Percentiles rank a stretch among this genome's conserved stretches.
These are phyloP conservation scores for Stegana nigrithorax DNA, from an alignment of 2,888 invertebrate genomes.

Conservation along the genomic window DNA sequence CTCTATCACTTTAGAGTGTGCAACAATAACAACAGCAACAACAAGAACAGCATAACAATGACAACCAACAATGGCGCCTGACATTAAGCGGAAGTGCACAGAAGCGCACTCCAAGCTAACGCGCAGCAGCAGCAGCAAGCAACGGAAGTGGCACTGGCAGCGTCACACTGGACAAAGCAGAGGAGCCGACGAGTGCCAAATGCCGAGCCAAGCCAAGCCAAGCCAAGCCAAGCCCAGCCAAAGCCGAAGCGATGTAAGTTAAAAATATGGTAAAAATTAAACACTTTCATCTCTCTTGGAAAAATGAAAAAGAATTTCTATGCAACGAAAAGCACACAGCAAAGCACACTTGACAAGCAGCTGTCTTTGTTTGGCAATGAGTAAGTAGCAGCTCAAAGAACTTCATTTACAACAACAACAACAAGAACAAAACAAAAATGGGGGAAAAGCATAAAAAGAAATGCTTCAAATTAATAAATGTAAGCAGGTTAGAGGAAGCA, in stretches of 20 bases:
- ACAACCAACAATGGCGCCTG: conserved; percentile 4
- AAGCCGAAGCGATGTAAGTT: neutral
- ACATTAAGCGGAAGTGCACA: conserved; percentile 15
- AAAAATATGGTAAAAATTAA: neutral
- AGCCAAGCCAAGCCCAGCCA: neutral
- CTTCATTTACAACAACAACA: too few relatives aligned
- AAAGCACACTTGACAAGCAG: conserved; percentile 12
- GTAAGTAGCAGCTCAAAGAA: neutral
- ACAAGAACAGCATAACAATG: neutral
- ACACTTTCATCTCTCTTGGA: neutral
- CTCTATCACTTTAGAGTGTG: conserved; percentile 3
- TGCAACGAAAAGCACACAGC: neutral
- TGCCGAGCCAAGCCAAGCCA: neutral
- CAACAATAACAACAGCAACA: too few relatives aligned
- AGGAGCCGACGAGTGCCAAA: neutral
- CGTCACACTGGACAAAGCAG: neutral
- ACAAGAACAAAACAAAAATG: too few relatives aligned
- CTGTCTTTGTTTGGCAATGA: neutral
- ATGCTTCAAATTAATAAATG: too few relatives aligned
- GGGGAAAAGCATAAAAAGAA: too few relatives aligned
- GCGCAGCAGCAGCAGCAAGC: neutral
- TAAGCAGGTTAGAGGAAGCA: too few relatives aligned
- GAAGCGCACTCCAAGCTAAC: conserved; percentile 10
- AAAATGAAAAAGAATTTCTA: neutral
- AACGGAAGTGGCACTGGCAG: neutral